Percentiles rank a stretch among this genome's conserved stretches.
Evolutionary conservation across 2,113 vertebrate genomes (phyloP).

Genomic region (Polyodon spathula): DNA sequence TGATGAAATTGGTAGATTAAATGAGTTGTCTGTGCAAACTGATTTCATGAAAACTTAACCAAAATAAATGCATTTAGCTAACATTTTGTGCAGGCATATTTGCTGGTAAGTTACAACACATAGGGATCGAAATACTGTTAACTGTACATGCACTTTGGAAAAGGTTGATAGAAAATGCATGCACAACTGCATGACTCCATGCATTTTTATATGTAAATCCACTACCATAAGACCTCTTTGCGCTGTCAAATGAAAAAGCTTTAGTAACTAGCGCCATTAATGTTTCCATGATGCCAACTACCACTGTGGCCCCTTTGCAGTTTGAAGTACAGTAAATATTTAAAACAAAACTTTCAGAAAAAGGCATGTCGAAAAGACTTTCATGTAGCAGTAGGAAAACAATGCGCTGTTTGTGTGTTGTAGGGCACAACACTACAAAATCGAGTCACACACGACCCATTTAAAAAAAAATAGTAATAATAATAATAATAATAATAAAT

Average conservation of each 20-base stretch:
- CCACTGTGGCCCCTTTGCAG: not conserved
- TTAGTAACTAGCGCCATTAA: constrained; percentile 3
- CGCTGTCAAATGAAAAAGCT: constrained; percentile 10
- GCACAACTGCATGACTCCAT: constrained; percentile 43
- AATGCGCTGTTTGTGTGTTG: too few relatives aligned
- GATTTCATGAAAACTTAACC: constrained; percentile 30
- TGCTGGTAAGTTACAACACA: constrained; percentile 57
- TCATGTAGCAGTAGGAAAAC: too few relatives aligned
- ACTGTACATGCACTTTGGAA: constrained; percentile 49
- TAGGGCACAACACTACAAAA: too few relatives aligned
- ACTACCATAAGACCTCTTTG: not conserved
- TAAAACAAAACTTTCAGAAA: too few relatives aligned
- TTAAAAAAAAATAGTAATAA: too few relatives aligned
- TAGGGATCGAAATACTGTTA: constrained; percentile 45
- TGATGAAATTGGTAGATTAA: constrained; percentile 10
- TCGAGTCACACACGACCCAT: too few relatives aligned
- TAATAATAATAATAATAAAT: too few relatives aligned
- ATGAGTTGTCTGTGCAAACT: constrained; percentile 22
- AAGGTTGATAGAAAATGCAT: constrained; percentile 36
- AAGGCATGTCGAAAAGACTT: too few relatives aligned
- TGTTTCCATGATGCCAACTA: constrained; percentile 3
- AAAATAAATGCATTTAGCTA: constrained; percentile 40
- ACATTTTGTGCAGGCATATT: constrained; percentile 50
- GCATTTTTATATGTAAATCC: constrained; percentile 35
- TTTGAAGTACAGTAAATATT: too few relatives aligned